These are phyloP conservation scores for Mizuhopecten yessoensis DNA, from an alignment of 1,140 invertebrate species.

Conservation along the genomic window DNA sequence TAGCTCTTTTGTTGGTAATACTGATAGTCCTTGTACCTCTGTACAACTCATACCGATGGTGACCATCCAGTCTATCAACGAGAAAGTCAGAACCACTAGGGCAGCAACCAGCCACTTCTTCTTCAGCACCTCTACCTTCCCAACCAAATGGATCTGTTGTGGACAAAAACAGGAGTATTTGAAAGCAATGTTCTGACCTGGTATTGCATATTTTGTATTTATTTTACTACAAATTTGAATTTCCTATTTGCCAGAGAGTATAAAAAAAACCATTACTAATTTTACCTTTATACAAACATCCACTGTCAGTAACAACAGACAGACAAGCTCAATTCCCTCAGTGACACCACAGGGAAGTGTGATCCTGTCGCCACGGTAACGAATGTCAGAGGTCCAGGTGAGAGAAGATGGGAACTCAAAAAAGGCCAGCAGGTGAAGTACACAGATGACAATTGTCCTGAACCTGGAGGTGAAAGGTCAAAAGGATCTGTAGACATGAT, in stretches of 20 bases:
- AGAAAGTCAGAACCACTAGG: constrained; percentile 72
- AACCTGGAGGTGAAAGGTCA: constrained; percentile 65
- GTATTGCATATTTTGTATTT: too few relatives aligned
- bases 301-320: constrained; percentile 74
- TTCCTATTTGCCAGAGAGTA: too few relatives aligned
- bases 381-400: constrained; percentile 79
- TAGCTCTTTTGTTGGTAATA: too few relatives aligned
- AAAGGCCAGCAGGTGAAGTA: constrained; percentile 80
- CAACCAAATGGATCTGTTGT: constrained; percentile 73
- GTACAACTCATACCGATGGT: constrained; percentile 74
- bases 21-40: constrained; percentile 78
- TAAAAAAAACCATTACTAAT: too few relatives aligned
- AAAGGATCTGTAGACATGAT: neutral
- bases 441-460: constrained; percentile 71
- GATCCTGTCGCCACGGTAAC: constrained; percentile 63
- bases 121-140: constrained; percentile 67
- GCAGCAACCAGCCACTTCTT: constrained; percentile 78
- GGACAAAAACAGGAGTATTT: constrained; percentile 41
- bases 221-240: too few relatives aligned
- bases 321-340: constrained; percentile 77
- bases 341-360: constrained; percentile 77
- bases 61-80: constrained; percentile 78
- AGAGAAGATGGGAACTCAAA: constrained; percentile 82
- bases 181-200: too few relatives aligned
- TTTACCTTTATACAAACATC: constrained; percentile 78